Percentiles rank a stretch among this genome's conserved stretches.
Conservation (phyloP, 2,888 invertebrate species). For the Epinotia demarniana region DNA sequence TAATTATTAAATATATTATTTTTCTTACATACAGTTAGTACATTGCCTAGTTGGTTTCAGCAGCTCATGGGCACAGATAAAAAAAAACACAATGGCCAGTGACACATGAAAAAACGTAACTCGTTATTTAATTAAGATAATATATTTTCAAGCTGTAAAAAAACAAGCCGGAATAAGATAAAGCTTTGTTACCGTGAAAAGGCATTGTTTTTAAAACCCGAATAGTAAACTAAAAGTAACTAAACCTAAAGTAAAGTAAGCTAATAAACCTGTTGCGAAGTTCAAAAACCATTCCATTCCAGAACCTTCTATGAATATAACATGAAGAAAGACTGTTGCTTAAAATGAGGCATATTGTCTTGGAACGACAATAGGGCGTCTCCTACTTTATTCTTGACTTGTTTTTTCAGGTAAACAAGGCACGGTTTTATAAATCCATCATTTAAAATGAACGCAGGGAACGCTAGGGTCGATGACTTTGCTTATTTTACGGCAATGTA, state of each 20-base stretch:
- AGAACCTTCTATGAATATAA: slow-evolving; percentile 41
- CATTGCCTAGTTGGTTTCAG: no score
- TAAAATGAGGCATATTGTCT: slow-evolving; percentile 62
- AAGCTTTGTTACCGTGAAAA: not conserved
- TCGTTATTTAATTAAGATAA: not conserved
- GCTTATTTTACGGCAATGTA: not conserved
- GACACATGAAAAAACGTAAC: no score
- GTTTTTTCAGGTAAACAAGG: slow-evolving; percentile 33
- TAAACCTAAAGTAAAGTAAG: no score
- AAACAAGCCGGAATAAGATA: not conserved
- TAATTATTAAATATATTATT: no score
- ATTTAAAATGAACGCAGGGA: slow-evolving; percentile 19
- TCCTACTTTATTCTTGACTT: slow-evolving; percentile 54
- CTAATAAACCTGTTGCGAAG: slow-evolving; percentile 38
- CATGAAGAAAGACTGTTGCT: slow-evolving; percentile 40
- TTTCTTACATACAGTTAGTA: no score
- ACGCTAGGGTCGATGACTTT: not conserved
- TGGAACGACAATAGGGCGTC: slow-evolving; percentile 59
- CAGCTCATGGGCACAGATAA: no score
- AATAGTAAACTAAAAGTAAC: slow-evolving; percentile 22
- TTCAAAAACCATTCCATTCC: slow-evolving; percentile 35
- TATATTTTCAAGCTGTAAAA: not conserved
- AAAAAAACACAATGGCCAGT: not conserved
- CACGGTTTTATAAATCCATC: slow-evolving; percentile 33
- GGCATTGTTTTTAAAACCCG: not conserved